Conservation (phyloP, 2,888 invertebrate species). For the Leptopterna dolabrata region DNA sequence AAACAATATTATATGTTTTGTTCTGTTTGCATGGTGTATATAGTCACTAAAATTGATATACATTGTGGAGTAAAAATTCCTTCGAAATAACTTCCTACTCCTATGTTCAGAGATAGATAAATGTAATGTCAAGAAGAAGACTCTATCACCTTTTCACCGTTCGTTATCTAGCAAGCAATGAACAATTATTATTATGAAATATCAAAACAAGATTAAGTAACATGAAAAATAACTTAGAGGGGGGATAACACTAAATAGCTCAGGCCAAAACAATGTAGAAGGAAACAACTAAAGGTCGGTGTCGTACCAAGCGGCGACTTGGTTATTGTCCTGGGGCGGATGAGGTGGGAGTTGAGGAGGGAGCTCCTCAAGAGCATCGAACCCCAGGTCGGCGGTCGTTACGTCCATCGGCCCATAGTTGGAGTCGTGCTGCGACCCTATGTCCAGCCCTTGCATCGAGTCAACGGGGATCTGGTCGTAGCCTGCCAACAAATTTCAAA, state of each 20-base stretch:
- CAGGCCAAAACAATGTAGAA: neutral
- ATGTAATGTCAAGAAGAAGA: neutral
- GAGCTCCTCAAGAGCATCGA: conserved; percentile 81
- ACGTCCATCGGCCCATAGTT: conserved; percentile 79
- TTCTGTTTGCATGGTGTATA: too few relatives aligned
- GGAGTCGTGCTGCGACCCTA: conserved; percentile 78
- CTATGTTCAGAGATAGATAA: too few relatives aligned
- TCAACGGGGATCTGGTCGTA: conserved; percentile 98
- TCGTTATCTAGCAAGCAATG: neutral
- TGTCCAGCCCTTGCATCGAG: conserved; percentile 94
- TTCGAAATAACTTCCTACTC: too few relatives aligned
- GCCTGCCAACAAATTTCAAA: conserved; percentile 72
- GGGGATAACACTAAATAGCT: neutral
- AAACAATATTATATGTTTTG: too few relatives aligned
- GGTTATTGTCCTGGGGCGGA: conserved; percentile 90
- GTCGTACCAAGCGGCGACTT: conserved; percentile 97
- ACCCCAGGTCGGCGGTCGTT: conserved; percentile 79
- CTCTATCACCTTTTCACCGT: too few relatives aligned
- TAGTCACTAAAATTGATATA: too few relatives aligned
- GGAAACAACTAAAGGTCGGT: conserved; percentile 82
- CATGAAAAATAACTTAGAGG: neutral
- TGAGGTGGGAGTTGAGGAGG: conserved; percentile 70
- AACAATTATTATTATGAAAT: neutral
- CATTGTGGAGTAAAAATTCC: too few relatives aligned
- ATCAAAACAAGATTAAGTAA: neutral